These are phyloP conservation scores for Pseudomyrmex gracilis DNA, from an alignment of 1,140 invertebrate species.

Conservation along the genomic window DNA sequence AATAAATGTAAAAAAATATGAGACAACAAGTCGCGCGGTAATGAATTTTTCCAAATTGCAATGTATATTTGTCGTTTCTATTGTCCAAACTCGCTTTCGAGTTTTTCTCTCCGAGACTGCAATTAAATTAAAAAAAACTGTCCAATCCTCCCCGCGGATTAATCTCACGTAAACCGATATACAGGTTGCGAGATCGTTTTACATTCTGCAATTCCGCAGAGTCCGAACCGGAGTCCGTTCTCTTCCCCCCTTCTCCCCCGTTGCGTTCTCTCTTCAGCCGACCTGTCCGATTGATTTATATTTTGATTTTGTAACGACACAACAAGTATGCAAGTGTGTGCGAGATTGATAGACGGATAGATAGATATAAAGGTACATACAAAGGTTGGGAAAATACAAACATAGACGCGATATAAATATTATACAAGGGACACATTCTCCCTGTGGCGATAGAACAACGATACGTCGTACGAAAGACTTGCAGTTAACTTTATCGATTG, in stretches of 20 bases:
- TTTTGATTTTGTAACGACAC: slow-evolving; percentile 56
- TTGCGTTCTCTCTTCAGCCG: slow-evolving; percentile 26
- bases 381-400: slow-evolving; percentile 19
- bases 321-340: slow-evolving; percentile 34
- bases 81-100: neutral
- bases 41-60: neutral
- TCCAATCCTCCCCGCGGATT: slow-evolving; percentile 33
- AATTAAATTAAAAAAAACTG: slow-evolving; percentile 45
- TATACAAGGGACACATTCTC: slow-evolving; percentile 26
- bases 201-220: slow-evolving; percentile 23
- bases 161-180: slow-evolving; percentile 43
- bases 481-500: slow-evolving; percentile 23
- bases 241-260: neutral
- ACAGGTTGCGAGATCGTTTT: slow-evolving; percentile 46
- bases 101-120: neutral
- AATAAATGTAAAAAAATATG: too few species aligned
- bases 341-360: slow-evolving; percentile 35
- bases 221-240: neutral
- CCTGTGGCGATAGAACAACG: slow-evolving; percentile 12
- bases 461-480: slow-evolving; percentile 15
- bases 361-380: neutral
- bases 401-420: slow-evolving; percentile 12
- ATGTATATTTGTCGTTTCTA: neutral
- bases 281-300: slow-evolving; percentile 46
- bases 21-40: neutral